Evolutionary conservation across 2,797 vertebrate species (phyloP).

Genomic region (Orestias chungarensis): DNA sequence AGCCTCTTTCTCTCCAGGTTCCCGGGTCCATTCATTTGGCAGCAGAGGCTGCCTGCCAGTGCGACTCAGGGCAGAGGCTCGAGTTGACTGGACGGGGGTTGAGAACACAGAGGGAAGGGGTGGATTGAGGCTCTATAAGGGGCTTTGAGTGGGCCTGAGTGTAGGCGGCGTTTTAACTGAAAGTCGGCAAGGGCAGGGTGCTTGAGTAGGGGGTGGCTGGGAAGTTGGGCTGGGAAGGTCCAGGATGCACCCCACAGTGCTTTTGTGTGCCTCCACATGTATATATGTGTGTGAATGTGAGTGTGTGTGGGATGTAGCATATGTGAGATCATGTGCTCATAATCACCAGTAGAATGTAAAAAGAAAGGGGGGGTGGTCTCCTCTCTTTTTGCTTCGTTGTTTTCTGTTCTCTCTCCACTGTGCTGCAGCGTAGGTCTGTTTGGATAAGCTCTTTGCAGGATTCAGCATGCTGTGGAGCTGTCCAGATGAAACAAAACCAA

Average conservation of each 20-base stretch:
- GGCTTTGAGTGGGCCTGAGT: slow-evolving; percentile 74
- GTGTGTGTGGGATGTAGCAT: slow-evolving; percentile 57
- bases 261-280: slow-evolving; percentile 74
- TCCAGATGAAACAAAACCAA: slow-evolving; percentile 81
- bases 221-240: slow-evolving; percentile 75
- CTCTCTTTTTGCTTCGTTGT: slow-evolving; percentile 60
- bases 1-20: slow-evolving; percentile 61
- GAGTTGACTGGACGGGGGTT: slow-evolving; percentile 67
- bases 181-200: slow-evolving; percentile 70
- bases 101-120: slow-evolving; percentile 47
- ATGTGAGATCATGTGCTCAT: slow-evolving; percentile 83
- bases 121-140: slow-evolving; percentile 71
- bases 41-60: slow-evolving; percentile 69
- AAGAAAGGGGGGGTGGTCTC: slow-evolving; percentile 54
- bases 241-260: slow-evolving; percentile 79
- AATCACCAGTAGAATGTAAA: slow-evolving; percentile 82
- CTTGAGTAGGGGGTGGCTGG: slow-evolving; percentile 75
- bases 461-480: slow-evolving; percentile 57
- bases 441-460: slow-evolving; percentile 77
- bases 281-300: slow-evolving; percentile 48
- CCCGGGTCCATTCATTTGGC: slow-evolving; percentile 64
- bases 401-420: slow-evolving; percentile 71
- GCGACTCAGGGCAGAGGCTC: slow-evolving; percentile 68
- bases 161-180: slow-evolving; percentile 77
- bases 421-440: slow-evolving; percentile 67